Conservation (phyloP, 2,797 vertebrate species). For the Micrastur ruficollis region DNA sequence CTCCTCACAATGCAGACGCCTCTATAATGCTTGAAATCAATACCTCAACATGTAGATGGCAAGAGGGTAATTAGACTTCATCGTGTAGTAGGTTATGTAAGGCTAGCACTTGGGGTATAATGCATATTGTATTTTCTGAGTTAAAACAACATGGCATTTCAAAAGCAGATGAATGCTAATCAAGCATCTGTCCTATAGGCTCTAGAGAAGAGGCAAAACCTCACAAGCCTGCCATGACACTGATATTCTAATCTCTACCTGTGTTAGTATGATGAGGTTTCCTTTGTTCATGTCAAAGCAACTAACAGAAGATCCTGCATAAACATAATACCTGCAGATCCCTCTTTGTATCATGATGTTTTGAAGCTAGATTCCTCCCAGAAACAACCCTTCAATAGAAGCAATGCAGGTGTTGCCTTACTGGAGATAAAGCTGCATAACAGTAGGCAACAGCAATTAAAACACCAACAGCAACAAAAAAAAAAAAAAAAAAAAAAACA, state of each 20-base stretch:
- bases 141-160: neutral
- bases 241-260: neutral
- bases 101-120: neutral
- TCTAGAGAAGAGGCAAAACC: neutral
- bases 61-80: neutral
- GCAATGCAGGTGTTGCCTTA: neutral
- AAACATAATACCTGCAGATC: too few relatives aligned
- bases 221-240: neutral
- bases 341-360: neutral
- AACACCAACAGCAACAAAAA: neutral
- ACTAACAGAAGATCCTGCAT: neutral
- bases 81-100: neutral
- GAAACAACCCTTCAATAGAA: neutral
- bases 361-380: neutral
- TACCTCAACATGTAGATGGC: neutral
- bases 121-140: neutral
- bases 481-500: rapidly evolving
- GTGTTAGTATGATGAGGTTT: neutral
- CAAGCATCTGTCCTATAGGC: neutral
- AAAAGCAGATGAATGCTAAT: neutral
- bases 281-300: neutral
- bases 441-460: neutral
- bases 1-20: neutral
- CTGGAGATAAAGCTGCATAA: neutral
- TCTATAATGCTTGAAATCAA: neutral